Evolutionary conservation across 2,888 invertebrate species (phyloP).

Genomic region (Trachelus stipa): DNA sequence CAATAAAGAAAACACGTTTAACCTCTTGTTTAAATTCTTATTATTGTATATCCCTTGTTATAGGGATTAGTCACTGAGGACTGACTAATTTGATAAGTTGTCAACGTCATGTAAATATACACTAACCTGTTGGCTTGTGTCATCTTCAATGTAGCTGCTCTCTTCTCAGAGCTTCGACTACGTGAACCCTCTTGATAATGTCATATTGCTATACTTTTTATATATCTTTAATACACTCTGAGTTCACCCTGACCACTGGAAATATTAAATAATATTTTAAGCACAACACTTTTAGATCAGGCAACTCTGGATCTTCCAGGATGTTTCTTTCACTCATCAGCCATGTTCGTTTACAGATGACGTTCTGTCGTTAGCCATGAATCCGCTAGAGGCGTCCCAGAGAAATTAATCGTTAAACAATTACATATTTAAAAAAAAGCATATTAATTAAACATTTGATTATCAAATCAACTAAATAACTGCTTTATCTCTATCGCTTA

Average conservation of each 20-base stretch:
- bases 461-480: background rate
- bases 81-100: constrained; percentile 30
- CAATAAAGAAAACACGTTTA: constrained; percentile 6
- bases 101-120: constrained; percentile 38
- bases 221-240: background rate
- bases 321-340: background rate
- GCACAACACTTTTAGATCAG: background rate
- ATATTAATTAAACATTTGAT: background rate
- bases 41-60: constrained; percentile 31
- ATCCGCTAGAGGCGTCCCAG: background rate
- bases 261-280: background rate
- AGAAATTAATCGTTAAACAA: background rate
- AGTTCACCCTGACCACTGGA: background rate
- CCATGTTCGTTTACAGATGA: background rate
- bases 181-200: background rate
- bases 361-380: background rate
- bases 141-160: constrained; percentile 40
- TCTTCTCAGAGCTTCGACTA: background rate
- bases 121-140: constrained; percentile 61
- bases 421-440: background rate
- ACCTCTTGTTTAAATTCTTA: background rate
- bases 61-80: background rate
- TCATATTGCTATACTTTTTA: background rate
- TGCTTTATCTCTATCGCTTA: background rate
- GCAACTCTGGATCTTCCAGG: background rate